Evolutionary conservation across 2,888 invertebrate genomes (phyloP).

Genomic region (Dichetophora obliterata): DNA sequence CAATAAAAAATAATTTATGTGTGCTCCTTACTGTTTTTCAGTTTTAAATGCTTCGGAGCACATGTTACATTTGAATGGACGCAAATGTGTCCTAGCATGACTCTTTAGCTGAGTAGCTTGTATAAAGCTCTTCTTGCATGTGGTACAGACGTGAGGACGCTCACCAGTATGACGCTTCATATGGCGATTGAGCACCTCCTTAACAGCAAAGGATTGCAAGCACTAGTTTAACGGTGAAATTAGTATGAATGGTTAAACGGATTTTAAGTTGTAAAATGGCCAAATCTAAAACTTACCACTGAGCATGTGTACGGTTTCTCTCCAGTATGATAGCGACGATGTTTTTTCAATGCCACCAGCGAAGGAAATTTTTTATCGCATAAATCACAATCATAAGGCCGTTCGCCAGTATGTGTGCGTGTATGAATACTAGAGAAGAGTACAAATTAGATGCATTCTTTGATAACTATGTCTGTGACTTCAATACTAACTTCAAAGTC

Average conservation of each 20-base stretch:
- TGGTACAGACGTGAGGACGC: constrained; percentile 66
- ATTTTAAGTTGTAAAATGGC: constrained; percentile 4
- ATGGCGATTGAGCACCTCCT: constrained; percentile 85
- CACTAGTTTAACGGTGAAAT: constrained; percentile 72
- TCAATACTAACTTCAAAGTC: constrained; percentile 69
- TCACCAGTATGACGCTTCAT: constrained; percentile 76
- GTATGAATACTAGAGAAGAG: constrained; percentile 72
- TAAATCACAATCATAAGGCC: constrained; percentile 79
- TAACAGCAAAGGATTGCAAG: constrained; percentile 81
- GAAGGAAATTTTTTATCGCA: constrained; percentile 80
- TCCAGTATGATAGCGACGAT: constrained; percentile 75
- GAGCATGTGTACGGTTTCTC: constrained; percentile 78
- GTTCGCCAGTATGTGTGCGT: constrained; percentile 77
- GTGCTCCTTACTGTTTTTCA: constrained; percentile 60
- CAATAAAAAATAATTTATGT: not conserved
- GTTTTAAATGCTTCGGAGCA: constrained; percentile 70
- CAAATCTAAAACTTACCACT: constrained; percentile 71
- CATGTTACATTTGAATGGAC: constrained; percentile 77
- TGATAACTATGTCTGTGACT: not conserved
- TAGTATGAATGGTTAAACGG: not conserved
- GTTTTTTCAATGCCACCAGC: constrained; percentile 82
- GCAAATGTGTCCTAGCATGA: constrained; percentile 81
- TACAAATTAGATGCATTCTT: not conserved
- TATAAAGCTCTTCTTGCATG: constrained; percentile 85
- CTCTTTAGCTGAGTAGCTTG: constrained; percentile 84